Evolutionary conservation across 1,140 invertebrate genomes (phyloP).

Genomic region (Magallana ariakensis): DNA sequence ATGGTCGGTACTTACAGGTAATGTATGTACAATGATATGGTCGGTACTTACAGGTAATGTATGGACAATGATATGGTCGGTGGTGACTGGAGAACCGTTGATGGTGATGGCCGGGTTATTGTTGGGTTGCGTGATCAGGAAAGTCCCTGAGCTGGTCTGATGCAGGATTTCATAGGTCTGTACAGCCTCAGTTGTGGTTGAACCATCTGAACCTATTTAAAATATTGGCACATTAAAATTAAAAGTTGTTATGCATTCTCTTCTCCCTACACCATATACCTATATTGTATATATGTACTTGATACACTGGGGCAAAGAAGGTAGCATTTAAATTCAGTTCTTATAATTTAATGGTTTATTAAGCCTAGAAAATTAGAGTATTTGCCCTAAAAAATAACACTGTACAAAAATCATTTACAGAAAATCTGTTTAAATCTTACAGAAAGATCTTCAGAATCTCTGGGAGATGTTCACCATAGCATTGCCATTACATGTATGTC

Average conservation of each 20-base stretch:
- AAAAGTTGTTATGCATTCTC: background rate
- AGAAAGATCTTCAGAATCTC: too few relatives aligned
- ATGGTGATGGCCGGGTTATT: slow-evolving; percentile 64
- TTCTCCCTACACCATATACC: too few relatives aligned
- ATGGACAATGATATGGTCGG: slow-evolving; percentile 77
- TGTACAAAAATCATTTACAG: too few relatives aligned
- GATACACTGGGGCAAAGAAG: too few relatives aligned
- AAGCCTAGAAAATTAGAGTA: too few relatives aligned
- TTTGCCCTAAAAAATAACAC: too few relatives aligned
- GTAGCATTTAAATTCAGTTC: too few relatives aligned
- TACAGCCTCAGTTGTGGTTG: background rate
- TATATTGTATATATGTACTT: too few relatives aligned
- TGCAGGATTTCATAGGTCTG: slow-evolving; percentile 50
- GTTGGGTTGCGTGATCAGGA: slow-evolving; percentile 73
- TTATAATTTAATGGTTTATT: too few relatives aligned
- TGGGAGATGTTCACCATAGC: too few relatives aligned
- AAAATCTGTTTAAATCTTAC: too few relatives aligned
- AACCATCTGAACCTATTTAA: background rate
- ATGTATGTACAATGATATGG: background rate
- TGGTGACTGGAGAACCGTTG: slow-evolving; percentile 52
- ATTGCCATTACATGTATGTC: too few relatives aligned
- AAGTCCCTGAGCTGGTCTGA: slow-evolving; percentile 67
- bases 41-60: slow-evolving; percentile 65
- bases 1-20: slow-evolving; percentile 54
- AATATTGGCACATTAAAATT: background rate